Evolutionary conservation across 2,113 vertebrate genomes (phyloP).

Genomic region (Nothobranchius kuhntae): DNA sequence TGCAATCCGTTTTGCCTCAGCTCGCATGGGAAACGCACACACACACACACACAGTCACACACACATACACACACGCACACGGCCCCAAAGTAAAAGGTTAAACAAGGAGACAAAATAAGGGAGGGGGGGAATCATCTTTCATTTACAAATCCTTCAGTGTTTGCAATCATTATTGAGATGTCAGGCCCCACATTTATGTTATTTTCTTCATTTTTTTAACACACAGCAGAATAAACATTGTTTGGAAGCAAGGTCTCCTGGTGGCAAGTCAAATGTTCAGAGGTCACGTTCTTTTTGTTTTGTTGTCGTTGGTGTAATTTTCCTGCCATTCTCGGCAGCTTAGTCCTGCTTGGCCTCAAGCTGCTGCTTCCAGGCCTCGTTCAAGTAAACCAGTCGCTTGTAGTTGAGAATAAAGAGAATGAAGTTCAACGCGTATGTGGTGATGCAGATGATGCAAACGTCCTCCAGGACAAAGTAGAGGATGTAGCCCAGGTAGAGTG

Average conservation of each 20-base stretch:
- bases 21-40: conserved; percentile 12
- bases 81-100: conserved; percentile 53
- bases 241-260: conserved; percentile 92
- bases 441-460: conserved; percentile 94
- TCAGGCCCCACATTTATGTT: conserved; percentile 73
- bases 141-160: conserved; percentile 71
- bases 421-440: conserved; percentile 98
- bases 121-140: conserved; percentile 43
- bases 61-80: conserved; percentile 13
- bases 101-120: conserved; percentile 57
- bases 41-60: not conserved
- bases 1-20: conserved; percentile 54
- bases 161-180: conserved; percentile 74
- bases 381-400: conserved; percentile 99
- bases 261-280: conserved; percentile 85
- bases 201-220: conserved; percentile 73
- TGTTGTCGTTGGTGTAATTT: conserved; percentile 41
- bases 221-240: conserved; percentile 93
- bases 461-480: conserved; percentile 99
- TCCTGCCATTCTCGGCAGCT: conserved; percentile 58
- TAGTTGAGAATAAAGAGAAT: conserved; percentile 98
- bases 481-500: conserved; percentile 97
- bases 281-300: conserved; percentile 72
- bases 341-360: conserved; percentile 94
- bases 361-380: conserved; percentile 97